A percentile compares a stretch with the other conserved stretches of the same genome.
Conservation (phyloP, 2,888 invertebrate species). For the Rotaria magnacalcarata region DNA sequence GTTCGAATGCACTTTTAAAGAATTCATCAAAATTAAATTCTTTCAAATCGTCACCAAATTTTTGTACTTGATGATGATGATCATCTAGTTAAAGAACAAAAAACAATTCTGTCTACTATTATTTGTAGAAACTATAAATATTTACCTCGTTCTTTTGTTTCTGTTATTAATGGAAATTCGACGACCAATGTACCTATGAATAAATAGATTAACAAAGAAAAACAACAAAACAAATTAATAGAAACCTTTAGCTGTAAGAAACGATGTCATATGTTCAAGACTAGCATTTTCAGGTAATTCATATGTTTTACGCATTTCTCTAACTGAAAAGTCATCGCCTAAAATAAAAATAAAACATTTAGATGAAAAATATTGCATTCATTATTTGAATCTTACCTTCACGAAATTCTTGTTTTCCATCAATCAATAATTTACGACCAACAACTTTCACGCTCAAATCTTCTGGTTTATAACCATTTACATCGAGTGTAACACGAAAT, state of each 20-base stretch:
- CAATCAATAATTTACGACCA: conserved; percentile 49
- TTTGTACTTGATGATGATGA: conserved; percentile 31
- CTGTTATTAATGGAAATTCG: conserved; percentile 26
- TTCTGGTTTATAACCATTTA: conserved; percentile 48
- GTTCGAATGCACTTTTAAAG: conserved; percentile 19
- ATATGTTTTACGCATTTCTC: conserved; percentile 41
- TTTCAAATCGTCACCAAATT: background rate
- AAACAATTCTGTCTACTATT: background rate
- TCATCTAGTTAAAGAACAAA: background rate
- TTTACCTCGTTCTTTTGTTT: background rate
- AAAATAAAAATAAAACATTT: background rate
- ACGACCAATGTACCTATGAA: conserved; percentile 2
- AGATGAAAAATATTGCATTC: too few species aligned
- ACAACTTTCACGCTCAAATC: conserved; percentile 49
- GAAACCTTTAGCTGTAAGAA: conserved; percentile 41
- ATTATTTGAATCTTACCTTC: background rate
- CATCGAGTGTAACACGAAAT: conserved; percentile 41
- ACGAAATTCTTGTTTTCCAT: conserved; percentile 49
- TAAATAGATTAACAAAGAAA: background rate
- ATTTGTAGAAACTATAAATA: background rate
- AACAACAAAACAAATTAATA: background rate
- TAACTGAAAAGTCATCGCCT: conserved; percentile 39
- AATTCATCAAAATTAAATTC: conserved; percentile 32
- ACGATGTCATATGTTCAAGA: conserved; percentile 40
- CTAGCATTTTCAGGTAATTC: conserved; percentile 42